Evolutionary conservation across 1,140 invertebrate species (phyloP), one percentile per base, ranked within the genome.

Genomic region (Triops longicaudatus): DNA sequence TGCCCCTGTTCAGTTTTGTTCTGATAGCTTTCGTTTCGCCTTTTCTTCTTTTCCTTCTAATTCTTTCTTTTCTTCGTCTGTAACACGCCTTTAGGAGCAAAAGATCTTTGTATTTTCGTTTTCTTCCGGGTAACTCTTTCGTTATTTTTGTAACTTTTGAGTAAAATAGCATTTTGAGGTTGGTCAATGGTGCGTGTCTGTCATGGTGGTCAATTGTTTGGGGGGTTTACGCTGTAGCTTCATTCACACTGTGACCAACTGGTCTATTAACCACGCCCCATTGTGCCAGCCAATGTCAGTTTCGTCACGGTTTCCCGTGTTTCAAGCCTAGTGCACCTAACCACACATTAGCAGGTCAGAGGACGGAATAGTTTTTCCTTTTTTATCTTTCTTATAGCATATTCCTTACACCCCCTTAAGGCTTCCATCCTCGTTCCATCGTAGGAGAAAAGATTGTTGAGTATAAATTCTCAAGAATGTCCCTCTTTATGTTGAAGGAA

Each of bases 191-290:
- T 63, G n/a, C 22, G 50, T 63, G 50, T 63, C 50, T 22, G 50
- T 63, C 17, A 63, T 11, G 50, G 50, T 63, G 50, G 50, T 63
- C 50, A 63, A 63, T 63, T 17, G 17, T 63, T 63, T 37, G 31
- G 31, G n/a, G 50, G 50, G 14, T 63, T 63, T 63, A 63, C 50
- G n/a, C 2, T 37, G 31, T 14, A 63, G 50, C 50, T 63, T 63
- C 50, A 63, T 63, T 63, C 50, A 63, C n/a, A 63, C 50, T 63
- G 50, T 63, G 14, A 63, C 50, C 50, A 63, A 63, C 50, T 63
- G 50, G 50, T 63, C 50, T 63, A 63, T 63, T 63, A 63, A 63
- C 50, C 50, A 63, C 50, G 50, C 50, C 50, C 50, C 50, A 63
- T 63, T 63, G 50, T 63, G 50, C 17, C 31, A 37, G 31, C 31